Evolutionary conservation across 2,888 invertebrate species (phyloP).

Genomic region (Drosophila paramelanica): DNA sequence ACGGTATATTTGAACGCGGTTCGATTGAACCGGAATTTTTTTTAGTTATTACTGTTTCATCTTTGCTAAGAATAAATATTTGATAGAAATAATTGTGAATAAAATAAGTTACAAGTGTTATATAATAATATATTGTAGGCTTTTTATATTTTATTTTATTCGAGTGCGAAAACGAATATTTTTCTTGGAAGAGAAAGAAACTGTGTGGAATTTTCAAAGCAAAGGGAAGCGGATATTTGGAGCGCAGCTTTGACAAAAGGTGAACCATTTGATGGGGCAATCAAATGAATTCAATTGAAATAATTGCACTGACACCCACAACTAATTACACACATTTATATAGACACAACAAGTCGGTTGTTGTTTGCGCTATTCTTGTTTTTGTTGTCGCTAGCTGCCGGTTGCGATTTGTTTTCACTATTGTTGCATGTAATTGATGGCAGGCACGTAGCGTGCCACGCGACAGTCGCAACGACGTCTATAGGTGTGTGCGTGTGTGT

Average conservation of each 20-base stretch:
- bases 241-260: slow-evolving; percentile 7
- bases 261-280: slow-evolving; percentile 39
- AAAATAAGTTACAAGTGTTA: no score
- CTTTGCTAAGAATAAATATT: no score
- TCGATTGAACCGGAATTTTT: no score
- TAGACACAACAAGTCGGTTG: slow-evolving; percentile 24
- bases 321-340: slow-evolving; percentile 57
- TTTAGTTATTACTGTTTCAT: no score
- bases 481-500: background rate
- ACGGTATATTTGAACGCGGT: no score
- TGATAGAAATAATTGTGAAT: no score
- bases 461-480: slow-evolving; percentile 26
- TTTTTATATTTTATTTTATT: no score
- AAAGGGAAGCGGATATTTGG: background rate
- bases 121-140: no score
- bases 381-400: slow-evolving; percentile 24
- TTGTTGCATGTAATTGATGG: slow-evolving; percentile 56
- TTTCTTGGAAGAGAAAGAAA: no score
- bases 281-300: slow-evolving; percentile 50
- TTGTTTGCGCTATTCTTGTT: slow-evolving; percentile 5
- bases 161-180: no score
- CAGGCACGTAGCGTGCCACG: slow-evolving; percentile 35
- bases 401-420: slow-evolving; percentile 28
- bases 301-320: slow-evolving; percentile 42
- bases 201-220: no score